These are phyloP conservation scores for Perca schrenkii DNA, from an alignment of 2,113 vertebrate genomes.

Conservation along the genomic window DNA sequence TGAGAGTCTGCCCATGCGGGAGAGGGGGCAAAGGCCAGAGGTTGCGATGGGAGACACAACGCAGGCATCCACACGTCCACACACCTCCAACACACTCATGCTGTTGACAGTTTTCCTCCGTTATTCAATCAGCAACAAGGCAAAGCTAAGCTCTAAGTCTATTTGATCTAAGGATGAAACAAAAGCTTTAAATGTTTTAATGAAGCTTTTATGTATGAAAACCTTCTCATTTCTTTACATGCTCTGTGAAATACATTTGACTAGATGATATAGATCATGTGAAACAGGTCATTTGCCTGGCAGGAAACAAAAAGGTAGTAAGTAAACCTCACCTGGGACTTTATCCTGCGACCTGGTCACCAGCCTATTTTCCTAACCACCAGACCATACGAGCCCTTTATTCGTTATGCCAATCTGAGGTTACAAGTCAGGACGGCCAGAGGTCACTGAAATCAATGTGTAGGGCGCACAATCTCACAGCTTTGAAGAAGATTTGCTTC, in stretches of 20 bases:
- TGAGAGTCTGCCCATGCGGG: slow-evolving; percentile 74
- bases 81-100: slow-evolving; percentile 45
- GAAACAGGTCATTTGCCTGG: slow-evolving; percentile 71
- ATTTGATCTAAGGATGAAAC: neutral
- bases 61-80: slow-evolving; percentile 46
- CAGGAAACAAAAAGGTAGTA: slow-evolving; percentile 68
- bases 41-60: slow-evolving; percentile 60
- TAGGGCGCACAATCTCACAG: slow-evolving; percentile 24
- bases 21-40: slow-evolving; percentile 73
- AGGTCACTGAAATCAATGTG: slow-evolving; percentile 63
- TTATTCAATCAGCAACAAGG: slow-evolving; percentile 35
- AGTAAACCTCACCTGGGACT: slow-evolving; percentile 70
- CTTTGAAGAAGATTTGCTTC: slow-evolving; percentile 36
- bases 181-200: neutral
- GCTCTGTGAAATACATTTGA: slow-evolving; percentile 32
- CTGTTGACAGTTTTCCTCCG: slow-evolving; percentile 24
- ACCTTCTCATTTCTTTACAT: neutral
- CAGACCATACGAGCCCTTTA: slow-evolving; percentile 67
- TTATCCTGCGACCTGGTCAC: slow-evolving; percentile 49
- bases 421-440: slow-evolving; percentile 49
- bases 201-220: neutral
- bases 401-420: slow-evolving; percentile 52
- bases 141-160: neutral
- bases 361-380: slow-evolving; percentile 78
- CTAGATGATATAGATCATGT: slow-evolving; percentile 28